Percentiles rank a stretch among this genome's conserved stretches.
Evolutionary conservation across 1,140 invertebrate species (phyloP).

Genomic region (Leguminivora glycinivorella): DNA sequence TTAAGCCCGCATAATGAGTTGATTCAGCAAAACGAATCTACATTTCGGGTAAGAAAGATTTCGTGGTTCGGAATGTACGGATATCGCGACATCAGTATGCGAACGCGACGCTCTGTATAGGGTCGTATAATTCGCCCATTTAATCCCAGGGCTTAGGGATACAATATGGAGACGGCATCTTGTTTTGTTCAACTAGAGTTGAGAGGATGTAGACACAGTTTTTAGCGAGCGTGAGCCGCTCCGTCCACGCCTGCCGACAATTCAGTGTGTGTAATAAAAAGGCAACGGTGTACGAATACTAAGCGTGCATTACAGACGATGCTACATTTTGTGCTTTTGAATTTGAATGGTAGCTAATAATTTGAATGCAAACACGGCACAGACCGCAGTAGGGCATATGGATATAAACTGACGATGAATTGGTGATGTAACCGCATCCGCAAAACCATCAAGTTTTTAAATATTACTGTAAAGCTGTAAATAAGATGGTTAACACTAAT

Average conservation of each 20-base stretch:
- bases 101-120: not conserved
- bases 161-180: not conserved
- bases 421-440: not conserved
- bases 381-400: not conserved
- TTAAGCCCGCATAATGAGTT: slow-evolving; percentile 10
- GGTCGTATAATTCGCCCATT: not conserved
- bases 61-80: slow-evolving; percentile 12
- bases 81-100: slow-evolving; percentile 24
- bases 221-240: slow-evolving; percentile 6
- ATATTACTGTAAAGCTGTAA: too few relatives aligned
- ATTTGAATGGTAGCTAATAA: not conserved
- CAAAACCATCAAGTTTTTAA: too few relatives aligned
- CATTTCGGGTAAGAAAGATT: slow-evolving; percentile 25
- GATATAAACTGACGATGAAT: not conserved
- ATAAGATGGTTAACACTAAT: too few relatives aligned
- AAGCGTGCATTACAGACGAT: not conserved
- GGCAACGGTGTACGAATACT: slow-evolving; percentile 9
- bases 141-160: not conserved
- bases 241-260: not conserved
- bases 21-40: slow-evolving; percentile 13
- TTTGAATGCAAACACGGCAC: not conserved
- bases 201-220: slow-evolving; percentile 18
- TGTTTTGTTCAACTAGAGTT: not conserved
- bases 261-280: slow-evolving; percentile 6
- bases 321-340: not conserved